phyloP scores from a whole-genome alignment of 2,113 vertebrate species.

The Salvator merianae region DNA sequence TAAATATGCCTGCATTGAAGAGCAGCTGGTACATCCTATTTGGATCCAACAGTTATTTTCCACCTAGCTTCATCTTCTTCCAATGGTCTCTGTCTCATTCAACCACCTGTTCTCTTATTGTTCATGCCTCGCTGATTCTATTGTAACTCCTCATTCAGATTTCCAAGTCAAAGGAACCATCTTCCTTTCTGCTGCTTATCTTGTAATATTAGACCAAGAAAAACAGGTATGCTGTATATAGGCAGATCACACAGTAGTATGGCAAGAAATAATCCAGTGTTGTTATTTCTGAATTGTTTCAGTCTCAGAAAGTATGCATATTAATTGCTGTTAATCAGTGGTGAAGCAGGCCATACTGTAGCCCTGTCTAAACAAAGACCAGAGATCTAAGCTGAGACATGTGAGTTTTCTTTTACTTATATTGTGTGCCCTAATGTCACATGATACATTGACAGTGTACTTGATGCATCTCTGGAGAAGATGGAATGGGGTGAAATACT shows the following conservation, averaged over 20 bases:
- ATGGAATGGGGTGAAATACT: too few species aligned
- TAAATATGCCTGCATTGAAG: neutral
- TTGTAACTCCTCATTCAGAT: neutral
- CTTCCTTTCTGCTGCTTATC: neutral
- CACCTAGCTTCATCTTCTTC: neutral
- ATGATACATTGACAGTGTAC: too few species aligned
- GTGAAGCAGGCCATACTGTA: neutral
- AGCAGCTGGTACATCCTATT: neutral
- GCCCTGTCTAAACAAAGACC: neutral
- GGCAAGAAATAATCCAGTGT: neutral
- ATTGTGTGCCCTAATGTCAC: too few species aligned
- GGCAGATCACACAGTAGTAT: neutral
- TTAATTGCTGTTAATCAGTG: neutral
- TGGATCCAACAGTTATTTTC: neutral
- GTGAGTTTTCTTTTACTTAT: too few species aligned
- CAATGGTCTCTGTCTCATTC: neutral
- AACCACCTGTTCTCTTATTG: neutral
- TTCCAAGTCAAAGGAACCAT: too few species aligned
- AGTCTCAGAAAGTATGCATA: neutral
- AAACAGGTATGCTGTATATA: neutral
- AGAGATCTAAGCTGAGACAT: too few species aligned
- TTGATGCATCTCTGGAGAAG: too few species aligned
- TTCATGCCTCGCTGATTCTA: neutral
- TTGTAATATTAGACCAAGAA: neutral
- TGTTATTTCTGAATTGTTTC: neutral